These are phyloP conservation scores for Aethina tumida DNA, from an alignment of 1,140 invertebrate genomes.

Conservation along the genomic window DNA sequence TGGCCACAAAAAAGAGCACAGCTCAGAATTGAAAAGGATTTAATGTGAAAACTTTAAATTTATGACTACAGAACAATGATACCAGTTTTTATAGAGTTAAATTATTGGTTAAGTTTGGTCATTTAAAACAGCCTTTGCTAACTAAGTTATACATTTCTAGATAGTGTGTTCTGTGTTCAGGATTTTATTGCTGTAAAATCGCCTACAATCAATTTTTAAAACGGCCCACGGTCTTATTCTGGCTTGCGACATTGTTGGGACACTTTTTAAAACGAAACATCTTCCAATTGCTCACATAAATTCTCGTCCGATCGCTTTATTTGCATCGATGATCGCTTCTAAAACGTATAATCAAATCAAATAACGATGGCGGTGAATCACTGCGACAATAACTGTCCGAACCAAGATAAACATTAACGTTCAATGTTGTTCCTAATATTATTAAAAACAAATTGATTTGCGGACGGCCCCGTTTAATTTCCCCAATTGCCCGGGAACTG, in stretches of 20 bases:
- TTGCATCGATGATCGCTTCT: no score
- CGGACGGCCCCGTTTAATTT: no score
- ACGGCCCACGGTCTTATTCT: slow-evolving; percentile 4
- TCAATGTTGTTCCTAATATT: no score
- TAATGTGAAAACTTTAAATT: slow-evolving; percentile 36
- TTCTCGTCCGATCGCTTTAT: no score
- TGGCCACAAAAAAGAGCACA: slow-evolving; percentile 23
- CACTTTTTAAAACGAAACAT: not conserved
- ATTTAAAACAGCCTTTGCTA: slow-evolving; percentile 30
- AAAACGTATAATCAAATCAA: no score
- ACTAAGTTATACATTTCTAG: slow-evolving; percentile 25
- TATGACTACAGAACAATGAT: slow-evolving; percentile 35
- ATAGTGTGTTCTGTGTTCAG: slow-evolving; percentile 11
- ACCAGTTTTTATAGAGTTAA: slow-evolving; percentile 34
- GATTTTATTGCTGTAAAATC: slow-evolving; percentile 14
- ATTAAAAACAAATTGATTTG: no score
- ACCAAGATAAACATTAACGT: no score
- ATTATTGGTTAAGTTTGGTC: slow-evolving; percentile 35
- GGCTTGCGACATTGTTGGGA: not conserved
- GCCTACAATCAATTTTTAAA: slow-evolving; percentile 15
- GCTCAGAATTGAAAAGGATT: slow-evolving; percentile 33
- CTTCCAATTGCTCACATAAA: not conserved
- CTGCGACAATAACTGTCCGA: no score
- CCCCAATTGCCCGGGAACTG: no score
- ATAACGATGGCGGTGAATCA: no score